Conservation (phyloP, 1,140 invertebrate genomes). For the Euborellia annulipes region DNA sequence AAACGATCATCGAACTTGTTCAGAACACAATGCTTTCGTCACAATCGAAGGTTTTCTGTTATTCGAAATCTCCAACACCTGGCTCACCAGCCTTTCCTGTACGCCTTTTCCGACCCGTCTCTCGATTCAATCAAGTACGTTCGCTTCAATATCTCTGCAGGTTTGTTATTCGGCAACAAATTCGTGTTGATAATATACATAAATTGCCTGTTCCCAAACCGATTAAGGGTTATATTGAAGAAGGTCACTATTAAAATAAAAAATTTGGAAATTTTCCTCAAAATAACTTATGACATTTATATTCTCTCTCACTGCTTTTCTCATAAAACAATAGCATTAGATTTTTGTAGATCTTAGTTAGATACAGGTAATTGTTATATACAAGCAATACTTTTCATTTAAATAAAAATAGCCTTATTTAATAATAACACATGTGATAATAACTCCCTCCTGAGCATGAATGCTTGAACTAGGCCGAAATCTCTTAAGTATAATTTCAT, state of each 20-base stretch:
- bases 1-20: slow-evolving; percentile 50
- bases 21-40: slow-evolving; percentile 52
- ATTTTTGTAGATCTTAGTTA: too few species aligned
- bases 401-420: too few species aligned
- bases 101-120: slow-evolving; percentile 57
- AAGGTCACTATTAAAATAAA: slow-evolving; percentile 34
- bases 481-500: too few species aligned
- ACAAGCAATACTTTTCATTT: too few species aligned
- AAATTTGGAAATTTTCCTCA: not conserved
- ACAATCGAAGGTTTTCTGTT: slow-evolving; percentile 53
- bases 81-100: slow-evolving; percentile 52
- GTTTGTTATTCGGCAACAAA: slow-evolving; percentile 58
- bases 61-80: slow-evolving; percentile 45
- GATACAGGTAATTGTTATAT: too few species aligned
- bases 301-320: too few species aligned
- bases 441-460: too few species aligned
- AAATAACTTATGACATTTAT: not conserved
- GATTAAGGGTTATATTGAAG: slow-evolving; percentile 47
- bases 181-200: slow-evolving; percentile 51
- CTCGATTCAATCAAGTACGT: slow-evolving; percentile 54
- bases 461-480: too few species aligned
- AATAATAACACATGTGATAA: too few species aligned
- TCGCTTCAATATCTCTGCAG: slow-evolving; percentile 59
- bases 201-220: slow-evolving; percentile 50
- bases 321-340: too few species aligned